Evolutionary conservation across 2,113 vertebrate species (phyloP).

Genomic region (Mustela lutreola): DNA sequence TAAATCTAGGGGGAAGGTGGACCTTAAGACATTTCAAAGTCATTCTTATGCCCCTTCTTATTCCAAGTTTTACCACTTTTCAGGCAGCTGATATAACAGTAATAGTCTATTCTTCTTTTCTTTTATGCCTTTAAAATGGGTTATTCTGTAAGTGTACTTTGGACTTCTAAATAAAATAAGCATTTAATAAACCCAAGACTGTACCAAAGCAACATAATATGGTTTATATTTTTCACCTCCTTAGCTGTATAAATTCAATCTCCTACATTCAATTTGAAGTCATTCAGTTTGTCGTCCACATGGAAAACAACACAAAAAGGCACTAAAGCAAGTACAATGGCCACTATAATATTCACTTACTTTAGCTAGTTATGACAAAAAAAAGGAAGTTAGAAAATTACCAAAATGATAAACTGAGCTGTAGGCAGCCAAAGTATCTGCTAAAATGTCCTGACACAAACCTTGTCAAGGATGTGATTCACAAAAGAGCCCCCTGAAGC

Average conservation of each 20-base stretch:
- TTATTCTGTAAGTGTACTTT: not conserved
- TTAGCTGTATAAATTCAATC: constrained; percentile 33
- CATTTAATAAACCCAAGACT: not conserved
- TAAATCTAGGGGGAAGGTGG: not conserved
- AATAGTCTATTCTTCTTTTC: not conserved
- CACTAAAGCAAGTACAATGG: not conserved
- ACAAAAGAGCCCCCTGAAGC: not conserved
- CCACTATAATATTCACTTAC: not conserved
- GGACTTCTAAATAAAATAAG: constrained; percentile 27
- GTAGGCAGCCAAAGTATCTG: not conserved
- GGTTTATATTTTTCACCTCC: constrained; percentile 22
- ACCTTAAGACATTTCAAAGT: not conserved
- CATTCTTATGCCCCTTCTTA: not conserved
- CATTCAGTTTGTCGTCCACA: not conserved
- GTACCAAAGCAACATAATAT: not conserved
- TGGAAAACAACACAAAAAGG: not conserved
- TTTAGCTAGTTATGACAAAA: not conserved
- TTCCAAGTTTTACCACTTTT: not conserved
- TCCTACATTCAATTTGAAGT: constrained; percentile 34
- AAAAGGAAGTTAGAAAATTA: not conserved
- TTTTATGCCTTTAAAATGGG: not conserved
- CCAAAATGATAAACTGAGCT: not conserved
- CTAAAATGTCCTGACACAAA: not conserved
- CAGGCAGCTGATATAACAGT: rapidly evolving
- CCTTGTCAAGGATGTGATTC: not conserved